Evolutionary conservation across 2,888 invertebrate genomes (phyloP).

Genomic region (Empis stercorea): DNA sequence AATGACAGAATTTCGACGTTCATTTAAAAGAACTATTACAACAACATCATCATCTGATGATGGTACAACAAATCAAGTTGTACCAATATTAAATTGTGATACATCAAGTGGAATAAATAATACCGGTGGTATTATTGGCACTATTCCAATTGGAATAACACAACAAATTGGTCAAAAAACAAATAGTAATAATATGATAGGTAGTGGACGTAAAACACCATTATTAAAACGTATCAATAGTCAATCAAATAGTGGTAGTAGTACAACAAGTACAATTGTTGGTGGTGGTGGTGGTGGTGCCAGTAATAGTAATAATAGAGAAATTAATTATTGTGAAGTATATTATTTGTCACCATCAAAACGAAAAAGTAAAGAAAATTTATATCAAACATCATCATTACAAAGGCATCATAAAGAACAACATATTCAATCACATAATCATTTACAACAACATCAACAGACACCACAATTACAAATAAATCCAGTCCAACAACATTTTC

Average conservation of each 20-base stretch:
- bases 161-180: neutral
- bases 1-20: neutral
- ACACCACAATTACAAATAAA: constrained; percentile 8
- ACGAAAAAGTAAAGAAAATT: constrained; percentile 20
- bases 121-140: neutral
- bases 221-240: constrained; percentile 25
- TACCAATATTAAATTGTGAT: no score
- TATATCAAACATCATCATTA: constrained; percentile 6
- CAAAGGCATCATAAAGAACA: constrained; percentile 3
- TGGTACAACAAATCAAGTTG: neutral
- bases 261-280: constrained; percentile 11
- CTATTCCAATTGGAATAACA: no score
- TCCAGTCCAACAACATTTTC: neutral
- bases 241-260: constrained; percentile 19
- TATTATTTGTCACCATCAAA: constrained; percentile 34
- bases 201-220: constrained; percentile 11
- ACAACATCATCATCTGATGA: neutral
- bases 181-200: no score
- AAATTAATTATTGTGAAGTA: constrained; percentile 22
- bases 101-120: no score
- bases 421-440: constrained; percentile 11
- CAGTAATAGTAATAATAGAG: neutral
- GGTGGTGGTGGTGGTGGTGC: constrained; percentile 25
- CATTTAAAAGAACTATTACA: neutral
- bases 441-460: constrained; percentile 8